Evolutionary conservation across 2,888 invertebrate species (phyloP), one percentile per base, ranked within the genome.

Genomic region (Erebia ligea): DNA sequence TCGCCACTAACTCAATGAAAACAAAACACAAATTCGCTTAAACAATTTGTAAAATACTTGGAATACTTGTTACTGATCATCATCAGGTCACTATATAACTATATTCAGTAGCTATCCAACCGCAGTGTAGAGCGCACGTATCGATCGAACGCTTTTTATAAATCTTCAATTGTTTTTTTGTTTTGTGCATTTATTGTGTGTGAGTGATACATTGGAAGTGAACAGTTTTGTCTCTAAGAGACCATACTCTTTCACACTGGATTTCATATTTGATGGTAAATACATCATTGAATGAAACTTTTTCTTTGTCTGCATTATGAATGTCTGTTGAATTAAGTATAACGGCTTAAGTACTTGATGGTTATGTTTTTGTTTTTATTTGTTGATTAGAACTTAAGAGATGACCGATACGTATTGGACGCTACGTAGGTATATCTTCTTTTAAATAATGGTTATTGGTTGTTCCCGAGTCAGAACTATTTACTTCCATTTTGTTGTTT

Each of bases 91-190:
- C 79, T 81, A 84, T 17, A 40, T 61, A 19, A 45, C 15, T 62
- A 62, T 11, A 73, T 73, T 85, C 86, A 92, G 92, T 92, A 79
- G 79, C 80, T 82, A 79, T 78, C 78, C 79, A 76, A 78, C 79
- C 78, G 76, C 78, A 74, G 79, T 56, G 72, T 65, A 48, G 76
- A 57, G 75, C 80, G 81, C 84, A 80, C 87, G 91, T 80, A 75
- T 82, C 76, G 72, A 65, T 61, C 65, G 40, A 34, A 59, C 25
- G 17, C 17, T 34, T 54, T 5, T 11, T 2, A 10, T 48, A 34
- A 34, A 21, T 21, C 21, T 42, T 65, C 11, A 45, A 48, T 34
- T 2, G 34, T 67, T 72, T 68, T 82, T 77, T 78, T 78, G 81
- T 81, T 77, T 75, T 84, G 81, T 78, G 79, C 78, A 83, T 85